Conservation (phyloP, 2,113 vertebrate genomes). For the Columba livia region DNA sequence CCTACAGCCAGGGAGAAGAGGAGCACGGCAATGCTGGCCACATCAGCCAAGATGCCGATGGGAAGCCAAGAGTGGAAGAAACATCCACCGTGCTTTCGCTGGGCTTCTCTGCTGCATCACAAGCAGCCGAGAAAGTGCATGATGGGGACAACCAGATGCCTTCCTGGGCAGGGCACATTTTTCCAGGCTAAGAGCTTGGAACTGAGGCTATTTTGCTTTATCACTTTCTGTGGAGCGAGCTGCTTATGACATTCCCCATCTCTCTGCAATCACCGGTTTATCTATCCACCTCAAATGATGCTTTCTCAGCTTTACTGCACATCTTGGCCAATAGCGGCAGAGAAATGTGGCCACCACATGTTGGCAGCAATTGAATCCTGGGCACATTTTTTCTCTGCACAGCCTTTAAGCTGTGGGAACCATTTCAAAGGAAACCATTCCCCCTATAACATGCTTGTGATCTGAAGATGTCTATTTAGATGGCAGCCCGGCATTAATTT, state of each 20-base stretch:
- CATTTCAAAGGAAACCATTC: constrained; percentile 84
- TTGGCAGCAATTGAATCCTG: constrained; percentile 78
- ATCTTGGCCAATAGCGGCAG: constrained; percentile 46
- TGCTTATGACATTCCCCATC: background rate
- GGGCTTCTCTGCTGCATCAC: background rate
- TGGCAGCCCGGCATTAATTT: constrained; percentile 82
- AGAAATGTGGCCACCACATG: constrained; percentile 88
- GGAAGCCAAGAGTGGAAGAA: background rate
- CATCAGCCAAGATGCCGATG: background rate
- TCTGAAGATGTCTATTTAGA: constrained; percentile 81
- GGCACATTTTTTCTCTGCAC: constrained; percentile 78
- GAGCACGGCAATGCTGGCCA: background rate
- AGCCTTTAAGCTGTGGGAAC: constrained; percentile 81
- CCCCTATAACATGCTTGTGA: constrained; percentile 81
- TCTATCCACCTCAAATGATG: constrained; percentile 56
- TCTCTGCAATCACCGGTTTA: constrained; percentile 16
- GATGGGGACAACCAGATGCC: background rate
- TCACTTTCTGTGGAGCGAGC: background rate
- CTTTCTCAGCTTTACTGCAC: constrained; percentile 9
- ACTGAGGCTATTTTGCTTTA: background rate
- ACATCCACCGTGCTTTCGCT: background rate
- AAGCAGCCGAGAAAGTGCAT: background rate
- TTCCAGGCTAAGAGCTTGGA: background rate
- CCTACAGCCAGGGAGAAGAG: background rate
- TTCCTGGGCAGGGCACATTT: background rate